Conservation (phyloP, 1,140 invertebrate species). For the Subanguina moxae region DNA sequence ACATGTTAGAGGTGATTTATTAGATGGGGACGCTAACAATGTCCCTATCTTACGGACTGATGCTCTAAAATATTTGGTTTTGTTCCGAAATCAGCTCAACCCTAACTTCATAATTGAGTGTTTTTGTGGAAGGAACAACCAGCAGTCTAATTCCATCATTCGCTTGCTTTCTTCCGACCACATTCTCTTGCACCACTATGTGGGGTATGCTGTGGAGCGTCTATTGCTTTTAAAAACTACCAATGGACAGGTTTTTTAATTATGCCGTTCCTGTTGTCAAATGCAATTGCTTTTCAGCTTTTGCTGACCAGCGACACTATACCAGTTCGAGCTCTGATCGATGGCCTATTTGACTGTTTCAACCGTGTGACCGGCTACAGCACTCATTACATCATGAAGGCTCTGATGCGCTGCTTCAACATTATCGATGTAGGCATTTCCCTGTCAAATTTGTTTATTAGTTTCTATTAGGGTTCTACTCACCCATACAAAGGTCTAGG, state of each 20-base stretch:
- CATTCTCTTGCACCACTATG: constrained; percentile 87
- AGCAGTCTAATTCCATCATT: constrained; percentile 65
- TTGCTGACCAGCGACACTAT: constrained; percentile 38
- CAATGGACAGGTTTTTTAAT: constrained; percentile 23
- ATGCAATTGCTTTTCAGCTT: no score
- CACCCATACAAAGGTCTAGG: no score
- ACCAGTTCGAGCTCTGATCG: constrained; percentile 25
- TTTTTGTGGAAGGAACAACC: constrained; percentile 27
- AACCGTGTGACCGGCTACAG: constrained; percentile 14
- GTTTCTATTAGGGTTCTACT: not conserved
- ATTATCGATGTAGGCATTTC: constrained; percentile 37
- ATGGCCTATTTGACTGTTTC: constrained; percentile 38
- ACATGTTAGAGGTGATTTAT: constrained; percentile 80
- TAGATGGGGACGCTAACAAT: constrained; percentile 72
- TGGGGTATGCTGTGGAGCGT: constrained; percentile 83
- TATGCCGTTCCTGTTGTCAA: no score
- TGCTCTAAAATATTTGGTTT: constrained; percentile 90
- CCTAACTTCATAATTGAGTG: constrained; percentile 71
- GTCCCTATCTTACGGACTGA: constrained; percentile 86
- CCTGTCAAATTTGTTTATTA: constrained; percentile 12
- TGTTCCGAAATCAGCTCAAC: constrained; percentile 80
- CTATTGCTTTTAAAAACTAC: constrained; percentile 67
- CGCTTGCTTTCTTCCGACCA: constrained; percentile 71
- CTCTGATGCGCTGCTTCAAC: constrained; percentile 39
- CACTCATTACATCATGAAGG: constrained; percentile 45